Percentiles rank a stretch among this genome's conserved stretches.
Evolutionary conservation across 2,888 invertebrate species (phyloP).

Genomic region (Eupsilia transversa): DNA sequence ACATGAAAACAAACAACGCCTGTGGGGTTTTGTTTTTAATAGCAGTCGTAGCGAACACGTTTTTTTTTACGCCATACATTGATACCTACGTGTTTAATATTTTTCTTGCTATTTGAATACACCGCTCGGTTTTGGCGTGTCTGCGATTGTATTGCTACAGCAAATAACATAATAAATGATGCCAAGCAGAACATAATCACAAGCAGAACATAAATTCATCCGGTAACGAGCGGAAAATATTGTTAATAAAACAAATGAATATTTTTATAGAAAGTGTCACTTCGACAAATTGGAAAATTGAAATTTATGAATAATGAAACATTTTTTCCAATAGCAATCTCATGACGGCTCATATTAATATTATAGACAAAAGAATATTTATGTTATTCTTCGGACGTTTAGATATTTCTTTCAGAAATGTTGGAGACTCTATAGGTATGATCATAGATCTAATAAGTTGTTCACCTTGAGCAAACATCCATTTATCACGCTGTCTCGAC

Average conservation of each 20-base stretch:
- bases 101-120: constrained; percentile 18
- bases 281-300: constrained; percentile 48
- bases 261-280: constrained; percentile 34
- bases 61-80: constrained; percentile 29
- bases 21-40: constrained; percentile 33
- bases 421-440: constrained; percentile 45
- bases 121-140: background rate
- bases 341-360: constrained; percentile 30
- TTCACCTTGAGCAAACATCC: constrained; percentile 77
- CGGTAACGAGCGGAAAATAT: constrained; percentile 6
- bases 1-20: constrained; percentile 35
- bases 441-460: constrained; percentile 75
- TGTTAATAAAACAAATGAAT: constrained; percentile 40
- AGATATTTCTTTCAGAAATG: constrained; percentile 41
- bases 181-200: constrained; percentile 2
- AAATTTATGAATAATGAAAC: constrained; percentile 36
- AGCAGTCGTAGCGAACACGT: constrained; percentile 17
- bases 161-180: constrained; percentile 3
- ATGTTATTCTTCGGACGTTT: constrained; percentile 16
- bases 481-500: constrained; percentile 78
- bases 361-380: constrained; percentile 37
- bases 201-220: constrained; percentile 39
- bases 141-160: constrained; percentile 27
- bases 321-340: constrained; percentile 23
- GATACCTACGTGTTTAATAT: constrained; percentile 22